phyloP scores from a whole-genome alignment of 2,797 vertebrate species.

The Leontopithecus rosalia region DNA sequence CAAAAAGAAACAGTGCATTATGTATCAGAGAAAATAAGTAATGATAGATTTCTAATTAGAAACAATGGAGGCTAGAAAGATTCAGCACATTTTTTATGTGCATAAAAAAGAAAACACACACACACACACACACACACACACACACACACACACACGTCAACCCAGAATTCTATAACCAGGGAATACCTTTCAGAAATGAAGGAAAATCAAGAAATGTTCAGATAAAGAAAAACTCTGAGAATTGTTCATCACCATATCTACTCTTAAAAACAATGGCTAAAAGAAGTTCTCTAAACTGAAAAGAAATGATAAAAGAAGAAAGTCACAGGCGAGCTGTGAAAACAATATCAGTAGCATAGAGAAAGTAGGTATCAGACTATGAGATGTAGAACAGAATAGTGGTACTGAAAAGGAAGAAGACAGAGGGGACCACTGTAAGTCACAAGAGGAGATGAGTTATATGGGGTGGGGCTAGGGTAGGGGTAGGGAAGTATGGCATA shows the following conservation, averaged over 20 bases:
- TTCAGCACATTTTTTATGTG: background rate
- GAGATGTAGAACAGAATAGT: background rate
- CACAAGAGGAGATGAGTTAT: background rate
- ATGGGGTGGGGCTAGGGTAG: too few species aligned
- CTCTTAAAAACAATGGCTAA: background rate
- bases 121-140: too few species aligned
- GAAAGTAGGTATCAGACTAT: background rate
- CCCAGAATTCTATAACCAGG: background rate
- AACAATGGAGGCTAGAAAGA: background rate
- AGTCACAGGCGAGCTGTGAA: background rate
- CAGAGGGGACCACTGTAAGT: background rate
- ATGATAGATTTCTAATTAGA: background rate
- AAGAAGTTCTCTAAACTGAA: background rate
- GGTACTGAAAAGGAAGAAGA: background rate
- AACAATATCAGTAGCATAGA: background rate
- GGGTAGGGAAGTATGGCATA: fast-evolving
- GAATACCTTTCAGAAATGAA: background rate
- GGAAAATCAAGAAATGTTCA: background rate
- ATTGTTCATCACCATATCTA: background rate
- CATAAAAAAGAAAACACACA: background rate
- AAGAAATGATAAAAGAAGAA: background rate
- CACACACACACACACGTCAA: background rate
- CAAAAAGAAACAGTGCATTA: background rate
- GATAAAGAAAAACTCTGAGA: background rate
- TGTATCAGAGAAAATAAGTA: background rate